phyloP scores from a whole-genome alignment of 2,113 vertebrate genomes.

The Okapia johnstoni region DNA sequence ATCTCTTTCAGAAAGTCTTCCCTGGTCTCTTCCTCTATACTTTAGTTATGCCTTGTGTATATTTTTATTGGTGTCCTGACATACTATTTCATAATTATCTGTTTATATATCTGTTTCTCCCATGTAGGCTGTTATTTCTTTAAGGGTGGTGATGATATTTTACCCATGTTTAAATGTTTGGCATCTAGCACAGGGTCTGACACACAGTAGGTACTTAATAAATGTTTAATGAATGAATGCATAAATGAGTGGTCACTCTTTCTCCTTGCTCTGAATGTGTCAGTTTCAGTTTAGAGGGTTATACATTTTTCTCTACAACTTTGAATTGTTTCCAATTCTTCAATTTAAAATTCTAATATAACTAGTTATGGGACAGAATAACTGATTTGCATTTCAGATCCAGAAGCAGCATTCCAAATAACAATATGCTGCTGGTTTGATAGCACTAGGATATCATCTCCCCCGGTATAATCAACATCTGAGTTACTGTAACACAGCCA shows the following conservation, averaged over 20 bases:
- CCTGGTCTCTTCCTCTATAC: background rate
- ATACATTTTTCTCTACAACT: constrained; percentile 36
- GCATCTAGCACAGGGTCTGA: background rate
- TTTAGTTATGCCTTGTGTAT: background rate
- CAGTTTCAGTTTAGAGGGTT: constrained; percentile 39
- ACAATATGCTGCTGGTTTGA: background rate
- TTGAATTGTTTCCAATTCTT: constrained; percentile 51
- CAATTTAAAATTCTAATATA: constrained; percentile 32
- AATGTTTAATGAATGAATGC: constrained; percentile 3
- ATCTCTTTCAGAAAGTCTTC: background rate
- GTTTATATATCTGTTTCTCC: background rate
- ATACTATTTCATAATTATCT: background rate
- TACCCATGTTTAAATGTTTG: constrained; percentile 10
- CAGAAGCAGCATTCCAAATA: background rate
- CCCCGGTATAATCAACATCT: background rate
- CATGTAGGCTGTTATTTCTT: constrained; percentile 24
- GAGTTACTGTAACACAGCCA: background rate
- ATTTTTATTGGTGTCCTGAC: background rate
- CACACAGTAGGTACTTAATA: background rate
- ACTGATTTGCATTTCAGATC: constrained; percentile 33
- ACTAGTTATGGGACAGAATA: constrained; percentile 7
- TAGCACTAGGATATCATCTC: background rate
- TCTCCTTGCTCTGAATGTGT: constrained; percentile 4
- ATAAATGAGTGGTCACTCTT: constrained; percentile 23
- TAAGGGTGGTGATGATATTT: background rate